Conservation (phyloP, 2,797 vertebrate species). For the Trachops cirrhosus region DNA sequence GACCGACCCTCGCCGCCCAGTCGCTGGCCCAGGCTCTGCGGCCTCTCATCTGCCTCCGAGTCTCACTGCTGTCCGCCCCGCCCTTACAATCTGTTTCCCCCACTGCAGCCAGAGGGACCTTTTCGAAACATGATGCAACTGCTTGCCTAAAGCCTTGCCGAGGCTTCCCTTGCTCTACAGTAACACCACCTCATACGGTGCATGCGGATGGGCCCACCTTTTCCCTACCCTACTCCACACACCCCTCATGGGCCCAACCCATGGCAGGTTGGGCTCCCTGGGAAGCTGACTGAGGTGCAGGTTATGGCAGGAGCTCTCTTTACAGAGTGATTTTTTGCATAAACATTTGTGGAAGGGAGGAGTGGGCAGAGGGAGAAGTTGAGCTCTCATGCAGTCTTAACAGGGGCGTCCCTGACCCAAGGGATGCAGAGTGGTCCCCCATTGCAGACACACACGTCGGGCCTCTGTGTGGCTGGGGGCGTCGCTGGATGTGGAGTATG, state of each 20-base stretch:
- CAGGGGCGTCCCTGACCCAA: background rate
- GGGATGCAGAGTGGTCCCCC: background rate
- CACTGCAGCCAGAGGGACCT: background rate
- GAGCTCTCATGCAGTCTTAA: background rate
- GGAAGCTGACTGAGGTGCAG: background rate
- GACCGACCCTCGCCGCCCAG: accelerated
- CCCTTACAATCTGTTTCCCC: background rate
- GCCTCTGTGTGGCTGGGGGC: background rate
- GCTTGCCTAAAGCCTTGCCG: background rate
- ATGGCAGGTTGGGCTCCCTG: background rate
- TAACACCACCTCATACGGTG: background rate
- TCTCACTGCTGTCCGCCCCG: accelerated
- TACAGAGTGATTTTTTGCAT: background rate
- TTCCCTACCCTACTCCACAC: no score
- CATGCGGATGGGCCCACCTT: background rate
- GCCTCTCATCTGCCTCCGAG: accelerated
- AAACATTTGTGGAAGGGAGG: background rate
- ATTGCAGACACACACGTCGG: no score
- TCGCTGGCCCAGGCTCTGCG: background rate
- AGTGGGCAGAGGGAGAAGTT: background rate
- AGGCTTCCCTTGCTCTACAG: background rate
- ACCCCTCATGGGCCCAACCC: background rate
- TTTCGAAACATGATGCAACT: background rate
- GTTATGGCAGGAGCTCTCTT: background rate
- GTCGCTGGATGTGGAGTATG: background rate